Base-by-base conservation (phyloP, 2,797 vertebrate species). In the Synanceia verrucosa region DNA sequence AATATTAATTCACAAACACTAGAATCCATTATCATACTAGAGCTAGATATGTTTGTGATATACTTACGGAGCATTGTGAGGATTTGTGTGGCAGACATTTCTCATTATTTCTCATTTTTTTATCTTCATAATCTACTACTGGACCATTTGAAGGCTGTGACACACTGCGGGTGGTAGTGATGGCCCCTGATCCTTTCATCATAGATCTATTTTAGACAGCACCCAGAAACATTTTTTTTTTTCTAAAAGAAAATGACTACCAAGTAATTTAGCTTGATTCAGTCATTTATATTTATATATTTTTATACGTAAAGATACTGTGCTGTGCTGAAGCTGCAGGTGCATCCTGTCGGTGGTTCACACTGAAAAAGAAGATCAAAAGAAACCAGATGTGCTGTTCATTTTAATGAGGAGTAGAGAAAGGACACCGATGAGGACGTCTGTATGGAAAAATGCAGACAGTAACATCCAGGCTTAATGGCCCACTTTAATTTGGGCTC, bases 341-440 rank as follows among this genome's bases (percentile, higher is more conserved):
- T 68, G 41, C 19, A 33, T 61, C 34, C 28, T 26, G 41, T 21
- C 46, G 18, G 65, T 5, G 13, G 48, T 50, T 73, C 41, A 41
- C 29, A 11, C 26, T 23, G 41, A 39, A 13, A 23, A 48, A 21
- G 31, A 57, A 31, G 52, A 80, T 76, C 39, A 67, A 63, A 78
- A 67, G 36, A n/a, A 63, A 29, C 13, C 47, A 63, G 36, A 33
- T 39, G 59, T 33, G 18, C 46, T 58, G n/a, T 23, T 51, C 0
- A 6, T 36, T 65, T 63, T 57, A 74, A 65, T 56, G 50, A 57
- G 65, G 21, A 37, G 34, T 2, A 13, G 23, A 24, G 9, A 50
- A 60, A 55, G 13, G 13, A 37, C 18, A n/a, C 44, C 37, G 29
- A 66, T 52, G 39, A 55, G 31, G 39, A 36, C 8, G 51, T 10